phyloP scores from a whole-genome alignment of 2,888 invertebrate species.

The Chrysopilus asiliformis region DNA sequence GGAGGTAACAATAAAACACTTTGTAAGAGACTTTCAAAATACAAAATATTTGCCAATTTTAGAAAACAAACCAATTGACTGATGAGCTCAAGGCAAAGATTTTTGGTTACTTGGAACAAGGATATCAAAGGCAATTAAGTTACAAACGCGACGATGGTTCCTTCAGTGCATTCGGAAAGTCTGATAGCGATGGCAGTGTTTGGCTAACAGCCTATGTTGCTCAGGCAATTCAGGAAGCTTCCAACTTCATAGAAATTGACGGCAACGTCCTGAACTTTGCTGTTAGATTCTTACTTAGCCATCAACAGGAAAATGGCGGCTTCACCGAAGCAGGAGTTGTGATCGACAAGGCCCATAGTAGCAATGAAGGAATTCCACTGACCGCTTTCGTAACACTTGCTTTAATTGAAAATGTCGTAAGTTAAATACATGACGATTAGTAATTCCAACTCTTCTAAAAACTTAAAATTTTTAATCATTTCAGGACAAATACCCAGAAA shows the following conservation, averaged over 20 bases:
- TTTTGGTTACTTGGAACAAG: constrained; percentile 39
- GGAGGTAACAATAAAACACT: no score
- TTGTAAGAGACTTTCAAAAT: no score
- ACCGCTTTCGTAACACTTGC: constrained; percentile 68
- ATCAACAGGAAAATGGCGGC: constrained; percentile 59
- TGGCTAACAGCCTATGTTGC: constrained; percentile 80
- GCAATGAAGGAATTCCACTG: constrained; percentile 52
- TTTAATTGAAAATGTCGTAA: constrained; percentile 52
- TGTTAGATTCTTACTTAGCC: constrained; percentile 53
- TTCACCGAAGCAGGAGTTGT: constrained; percentile 72
- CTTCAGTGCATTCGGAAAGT: constrained; percentile 66
- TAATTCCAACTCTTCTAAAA: not conserved
- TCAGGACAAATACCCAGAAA: constrained; percentile 21
- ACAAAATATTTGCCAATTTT: no score
- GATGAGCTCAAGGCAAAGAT: constrained; percentile 49
- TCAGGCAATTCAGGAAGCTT: constrained; percentile 62
- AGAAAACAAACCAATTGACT: constrained; percentile 51
- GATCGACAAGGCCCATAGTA: constrained; percentile 50
- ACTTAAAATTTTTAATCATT: not conserved
- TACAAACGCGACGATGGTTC: constrained; percentile 64
- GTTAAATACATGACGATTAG: constrained; percentile 18
- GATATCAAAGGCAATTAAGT: constrained; percentile 65
- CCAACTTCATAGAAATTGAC: constrained; percentile 56
- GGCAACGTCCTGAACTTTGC: constrained; percentile 49
- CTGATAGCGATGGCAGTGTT: constrained; percentile 51